A percentile compares a stretch with the other conserved stretches of the same genome.
phyloP scores from a whole-genome alignment of 1,140 invertebrate genomes.

The Elymnias hypermnestra region DNA sequence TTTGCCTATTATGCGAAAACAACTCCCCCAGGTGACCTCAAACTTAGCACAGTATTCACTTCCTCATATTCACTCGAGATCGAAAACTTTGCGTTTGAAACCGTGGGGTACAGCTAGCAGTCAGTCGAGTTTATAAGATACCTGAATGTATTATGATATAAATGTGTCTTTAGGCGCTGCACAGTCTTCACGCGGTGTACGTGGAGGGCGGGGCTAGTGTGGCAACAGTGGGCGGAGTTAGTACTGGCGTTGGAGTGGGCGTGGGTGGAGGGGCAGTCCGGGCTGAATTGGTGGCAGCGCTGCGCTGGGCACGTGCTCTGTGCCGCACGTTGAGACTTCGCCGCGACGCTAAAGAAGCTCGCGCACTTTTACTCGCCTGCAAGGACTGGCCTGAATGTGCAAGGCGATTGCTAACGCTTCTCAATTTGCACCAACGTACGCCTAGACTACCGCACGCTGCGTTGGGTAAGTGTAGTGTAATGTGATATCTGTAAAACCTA shows the following conservation, averaged over 20 bases:
- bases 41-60: no score
- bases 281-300: constrained; percentile 86
- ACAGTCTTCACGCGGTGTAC: constrained; percentile 94
- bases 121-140: no score
- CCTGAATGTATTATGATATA: no score
- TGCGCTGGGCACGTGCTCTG: constrained; percentile 85
- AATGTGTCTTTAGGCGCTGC: constrained; percentile 80
- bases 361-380: constrained; percentile 79
- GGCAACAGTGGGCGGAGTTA: constrained; percentile 86
- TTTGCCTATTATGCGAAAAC: no score
- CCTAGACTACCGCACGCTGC: constrained; percentile 86
- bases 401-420: constrained; percentile 88
- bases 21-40: no score
- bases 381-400: constrained; percentile 92
- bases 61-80: no score
- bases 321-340: constrained; percentile 82
- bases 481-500: no score
- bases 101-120: no score
- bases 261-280: constrained; percentile 84
- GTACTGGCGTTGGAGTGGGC: constrained; percentile 77
- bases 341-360: constrained; percentile 80
- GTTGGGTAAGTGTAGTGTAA: constrained; percentile 77
- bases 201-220: constrained; percentile 89
- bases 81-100: no score
- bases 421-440: constrained; percentile 93